Percentiles rank a stretch among this genome's conserved stretches.
Evolutionary conservation across 2,797 vertebrate genomes (phyloP).

Genomic region (Coregonus ussuriensis): DNA sequence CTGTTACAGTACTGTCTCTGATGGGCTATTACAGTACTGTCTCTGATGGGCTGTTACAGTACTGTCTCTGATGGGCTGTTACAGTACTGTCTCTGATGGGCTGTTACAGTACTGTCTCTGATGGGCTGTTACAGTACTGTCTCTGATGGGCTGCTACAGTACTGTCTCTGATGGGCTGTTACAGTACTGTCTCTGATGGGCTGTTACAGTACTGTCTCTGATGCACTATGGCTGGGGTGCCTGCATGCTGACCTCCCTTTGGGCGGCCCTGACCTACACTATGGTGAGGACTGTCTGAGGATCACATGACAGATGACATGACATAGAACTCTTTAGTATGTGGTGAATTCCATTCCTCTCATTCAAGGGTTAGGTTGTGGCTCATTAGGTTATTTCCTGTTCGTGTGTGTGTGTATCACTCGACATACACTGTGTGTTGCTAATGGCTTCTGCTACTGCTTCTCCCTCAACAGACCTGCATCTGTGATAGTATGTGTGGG

Average conservation of each 20-base stretch:
- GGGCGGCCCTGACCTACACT: conserved; percentile 28
- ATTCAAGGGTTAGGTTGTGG: conserved; percentile 8
- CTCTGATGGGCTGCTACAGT: conserved; percentile 62
- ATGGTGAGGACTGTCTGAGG: background rate
- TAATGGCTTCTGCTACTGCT: background rate
- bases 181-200: too few species aligned
- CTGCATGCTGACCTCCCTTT: background rate
- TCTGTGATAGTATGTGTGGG: background rate
- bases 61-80: too few species aligned
- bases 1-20: too few species aligned
- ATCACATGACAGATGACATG: background rate
- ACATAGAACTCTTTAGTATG: background rate
- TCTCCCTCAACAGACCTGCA: background rate
- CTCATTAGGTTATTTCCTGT: conserved; percentile 23
- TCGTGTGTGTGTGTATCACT: conserved; percentile 23
- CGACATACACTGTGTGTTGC: background rate
- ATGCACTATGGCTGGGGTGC: too few species aligned
- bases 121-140: conserved; percentile 40
- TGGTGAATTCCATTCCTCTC: conserved; percentile 38
- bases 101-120: too few species aligned
- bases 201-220: background rate
- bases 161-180: conserved; percentile 26
- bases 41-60: too few species aligned
- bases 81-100: too few species aligned
- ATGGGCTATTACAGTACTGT: too few species aligned